Base-by-base conservation (phyloP, 2,113 vertebrate genomes). In the Sardina pilchardus region DNA sequence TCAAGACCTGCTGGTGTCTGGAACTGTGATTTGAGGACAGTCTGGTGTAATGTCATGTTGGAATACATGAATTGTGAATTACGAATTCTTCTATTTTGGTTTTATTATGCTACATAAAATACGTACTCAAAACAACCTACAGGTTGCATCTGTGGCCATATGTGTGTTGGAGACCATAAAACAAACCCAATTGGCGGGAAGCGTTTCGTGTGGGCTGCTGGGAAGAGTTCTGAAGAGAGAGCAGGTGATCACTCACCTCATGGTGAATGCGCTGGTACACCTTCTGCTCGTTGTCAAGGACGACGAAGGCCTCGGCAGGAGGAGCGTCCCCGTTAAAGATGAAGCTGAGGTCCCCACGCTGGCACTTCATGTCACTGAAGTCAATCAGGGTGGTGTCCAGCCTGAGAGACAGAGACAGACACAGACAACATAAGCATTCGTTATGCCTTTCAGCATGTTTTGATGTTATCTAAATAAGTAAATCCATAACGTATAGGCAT, bases 341-440 rank as follows among this genome's bases (percentile, higher is more conserved):
- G 96, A 99, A 99, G 94, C 98, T 99, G 78, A 99, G 93, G 90
- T 99, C 97, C 86, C 98, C 98, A 63, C 98, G 97, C 95, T 99
- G 98, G 94, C 98, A 99, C 96, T 99, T 99, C 98, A 99, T 99
- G 93, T 99, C 98, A 0, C 97, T 98, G 94, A 99, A 99, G 94
- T 99, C 98, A 90, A 99, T 99, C 88, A 99, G 96, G 84, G 98
- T 99, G 67, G 98, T 99, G 94, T 99, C 98, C 93, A 99, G 95
- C 95, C 98, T 99, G 71, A 78, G 14, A 78, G 30, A 36, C 71
- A 63, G 24, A n/a, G 59, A 42, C 39, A 34, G 19, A 59, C 4
- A 42, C 39, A 34, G 19, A 59, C 4, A 59, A 24, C 4, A 59
- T 24, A 7, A 24, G 21, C 7, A 24, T 59, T 59, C 24, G 6